Percentiles rank a stretch among this genome's conserved stretches.
Conservation (phyloP, 1,140 invertebrate genomes). For the Chrysopa pallens region DNA sequence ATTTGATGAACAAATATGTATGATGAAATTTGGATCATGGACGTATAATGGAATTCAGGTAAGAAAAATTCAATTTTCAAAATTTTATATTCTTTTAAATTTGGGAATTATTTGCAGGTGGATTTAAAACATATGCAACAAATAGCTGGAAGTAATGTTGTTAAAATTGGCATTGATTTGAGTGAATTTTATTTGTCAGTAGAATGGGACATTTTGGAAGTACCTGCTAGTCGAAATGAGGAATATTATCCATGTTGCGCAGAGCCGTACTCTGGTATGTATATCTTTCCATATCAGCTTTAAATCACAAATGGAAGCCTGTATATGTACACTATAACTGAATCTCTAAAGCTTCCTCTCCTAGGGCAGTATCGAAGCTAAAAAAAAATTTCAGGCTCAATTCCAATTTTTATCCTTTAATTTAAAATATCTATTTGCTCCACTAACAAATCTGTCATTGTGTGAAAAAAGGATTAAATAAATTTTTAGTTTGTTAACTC, state of each 20-base stretch:
- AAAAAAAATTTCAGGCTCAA: too few relatives aligned
- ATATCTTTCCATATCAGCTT: too few relatives aligned
- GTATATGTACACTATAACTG: too few relatives aligned
- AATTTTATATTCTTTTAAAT: neutral
- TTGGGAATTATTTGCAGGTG: constrained; percentile 34
- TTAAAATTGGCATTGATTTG: constrained; percentile 70
- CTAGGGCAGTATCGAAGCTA: too few relatives aligned
- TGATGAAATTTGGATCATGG: constrained; percentile 95
- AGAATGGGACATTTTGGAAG: constrained; percentile 89
- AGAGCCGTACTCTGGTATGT: constrained; percentile 63
- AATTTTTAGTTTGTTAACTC: too few relatives aligned
- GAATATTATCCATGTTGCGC: constrained; percentile 78
- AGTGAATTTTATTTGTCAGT: constrained; percentile 84
- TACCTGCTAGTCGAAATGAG: constrained; percentile 72
- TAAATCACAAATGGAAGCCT: too few relatives aligned
- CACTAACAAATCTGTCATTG: too few relatives aligned
- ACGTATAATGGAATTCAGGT: constrained; percentile 82
- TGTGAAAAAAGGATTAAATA: too few relatives aligned
- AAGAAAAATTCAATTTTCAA: constrained; percentile 10
- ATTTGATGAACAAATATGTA: constrained; percentile 83
- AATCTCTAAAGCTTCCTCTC: too few relatives aligned
- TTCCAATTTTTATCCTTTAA: too few relatives aligned
- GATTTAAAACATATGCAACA: constrained; percentile 74
- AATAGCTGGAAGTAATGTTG: constrained; percentile 51
- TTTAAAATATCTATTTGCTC: too few relatives aligned